Conservation (phyloP, 2,113 vertebrate species). For the Lepidothrix coronata region DNA sequence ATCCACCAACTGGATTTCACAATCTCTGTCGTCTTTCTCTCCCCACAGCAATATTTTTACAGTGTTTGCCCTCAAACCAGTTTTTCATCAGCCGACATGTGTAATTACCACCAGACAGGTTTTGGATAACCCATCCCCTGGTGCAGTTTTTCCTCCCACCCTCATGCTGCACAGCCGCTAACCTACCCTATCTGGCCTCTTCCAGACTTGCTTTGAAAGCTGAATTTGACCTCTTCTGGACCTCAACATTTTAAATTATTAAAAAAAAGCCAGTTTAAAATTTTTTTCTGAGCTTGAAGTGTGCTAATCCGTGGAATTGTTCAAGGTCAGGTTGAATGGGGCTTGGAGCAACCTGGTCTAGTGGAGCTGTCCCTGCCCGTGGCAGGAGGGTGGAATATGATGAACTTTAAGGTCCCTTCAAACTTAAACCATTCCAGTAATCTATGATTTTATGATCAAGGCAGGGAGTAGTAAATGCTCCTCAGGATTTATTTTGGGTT, state of each 20-base stretch:
- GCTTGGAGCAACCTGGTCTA: neutral
- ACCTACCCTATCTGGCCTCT: neutral
- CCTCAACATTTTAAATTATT: neutral
- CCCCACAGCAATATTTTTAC: conserved; percentile 19
- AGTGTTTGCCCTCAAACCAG: conserved; percentile 22
- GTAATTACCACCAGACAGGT: neutral
- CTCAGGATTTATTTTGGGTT: neutral
- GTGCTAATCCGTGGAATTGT: neutral
- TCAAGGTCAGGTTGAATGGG: rapidly evolving
- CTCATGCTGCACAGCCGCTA: rapidly evolving
- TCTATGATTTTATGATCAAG: neutral
- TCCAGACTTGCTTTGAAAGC: neutral
- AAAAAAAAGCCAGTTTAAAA: neutral
- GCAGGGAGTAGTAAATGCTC: neutral
- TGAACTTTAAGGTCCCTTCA: neutral
- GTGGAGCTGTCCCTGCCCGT: neutral
- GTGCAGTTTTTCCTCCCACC: neutral
- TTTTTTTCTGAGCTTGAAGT: neutral
- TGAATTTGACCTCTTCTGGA: neutral
- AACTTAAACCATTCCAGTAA: neutral
- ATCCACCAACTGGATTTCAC: neutral
- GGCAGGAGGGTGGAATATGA: neutral
- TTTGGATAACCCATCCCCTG: neutral
- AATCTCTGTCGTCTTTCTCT: neutral
- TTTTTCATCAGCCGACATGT: neutral